These are phyloP conservation scores for Latrodectus elegans DNA, from an alignment of 2,888 invertebrate species.

Conservation along the genomic window DNA sequence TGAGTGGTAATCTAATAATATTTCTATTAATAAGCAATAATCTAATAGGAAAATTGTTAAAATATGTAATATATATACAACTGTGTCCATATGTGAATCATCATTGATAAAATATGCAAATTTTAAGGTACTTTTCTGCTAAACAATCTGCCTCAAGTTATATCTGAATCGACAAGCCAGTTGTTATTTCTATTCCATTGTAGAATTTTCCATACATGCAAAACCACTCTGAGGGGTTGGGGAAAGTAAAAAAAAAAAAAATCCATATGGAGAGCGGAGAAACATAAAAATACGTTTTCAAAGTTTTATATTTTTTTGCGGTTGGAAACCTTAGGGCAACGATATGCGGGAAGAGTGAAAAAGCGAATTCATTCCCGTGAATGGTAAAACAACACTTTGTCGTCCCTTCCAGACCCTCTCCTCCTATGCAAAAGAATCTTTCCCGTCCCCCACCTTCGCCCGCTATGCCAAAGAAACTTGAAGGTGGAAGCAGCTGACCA, in stretches of 20 bases:
- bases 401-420: background rate
- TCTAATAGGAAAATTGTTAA: too few species aligned
- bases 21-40: too few species aligned
- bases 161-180: conserved; percentile 24
- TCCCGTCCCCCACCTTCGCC: too few species aligned
- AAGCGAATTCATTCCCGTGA: background rate
- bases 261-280: conserved; percentile 38
- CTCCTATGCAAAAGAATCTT: too few species aligned
- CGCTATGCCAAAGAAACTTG: too few species aligned
- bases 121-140: conserved; percentile 3
- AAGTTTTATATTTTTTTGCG: background rate
- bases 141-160: background rate
- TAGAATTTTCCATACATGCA: conserved; percentile 45
- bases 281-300: conserved; percentile 23
- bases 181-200: conserved; percentile 54
- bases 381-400: conserved; percentile 60
- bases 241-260: conserved; percentile 12
- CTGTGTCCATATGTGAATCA: too few species aligned
- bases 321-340: conserved; percentile 20
- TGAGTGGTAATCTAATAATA: too few species aligned
- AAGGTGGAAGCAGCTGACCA: too few species aligned
- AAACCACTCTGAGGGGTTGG: conserved; percentile 22
- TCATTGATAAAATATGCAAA: too few species aligned
- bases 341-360: conserved; percentile 25
- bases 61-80: too few species aligned